Percentiles rank a stretch among this genome's conserved stretches.
Conservation (phyloP, 2,797 vertebrate genomes). For the Cirrhinus mrigala region DNA sequence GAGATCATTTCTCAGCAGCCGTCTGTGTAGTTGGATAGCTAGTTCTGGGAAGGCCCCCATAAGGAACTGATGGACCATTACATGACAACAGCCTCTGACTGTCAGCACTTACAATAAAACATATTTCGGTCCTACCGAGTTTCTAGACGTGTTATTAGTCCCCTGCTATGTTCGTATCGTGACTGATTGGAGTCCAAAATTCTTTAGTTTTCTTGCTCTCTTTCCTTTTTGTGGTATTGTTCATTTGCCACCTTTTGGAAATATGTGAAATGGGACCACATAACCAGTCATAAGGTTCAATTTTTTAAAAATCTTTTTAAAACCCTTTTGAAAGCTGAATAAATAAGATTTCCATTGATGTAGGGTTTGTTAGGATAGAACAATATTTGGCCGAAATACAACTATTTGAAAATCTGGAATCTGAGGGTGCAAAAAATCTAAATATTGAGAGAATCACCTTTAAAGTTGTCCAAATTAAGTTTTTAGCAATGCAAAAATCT, state of each 20-base stretch:
- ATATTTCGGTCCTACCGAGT: background rate
- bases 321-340: too few relatives aligned
- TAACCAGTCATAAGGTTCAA: too few relatives aligned
- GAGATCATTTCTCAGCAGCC: conserved; percentile 37
- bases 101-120: conserved; percentile 17
- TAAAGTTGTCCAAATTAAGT: too few relatives aligned
- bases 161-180: background rate
- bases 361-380: too few relatives aligned
- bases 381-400: too few relatives aligned
- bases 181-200: conserved; percentile 12
- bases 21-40: conserved; percentile 43
- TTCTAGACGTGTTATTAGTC: background rate
- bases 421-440: too few relatives aligned
- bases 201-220: background rate
- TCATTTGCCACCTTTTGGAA: background rate
- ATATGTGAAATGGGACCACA: too few relatives aligned
- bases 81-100: conserved; percentile 7
- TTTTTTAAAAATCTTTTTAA: too few relatives aligned
- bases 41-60: conserved; percentile 29
- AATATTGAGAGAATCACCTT: too few relatives aligned
- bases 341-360: too few relatives aligned
- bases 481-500: too few relatives aligned
- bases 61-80: conserved; percentile 43
- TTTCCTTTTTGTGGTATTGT: background rate
- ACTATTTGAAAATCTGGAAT: too few relatives aligned